Evolutionary conservation across 2,888 invertebrate genomes (phyloP), one percentile per base, ranked within the genome.

Genomic region (Didymodactylos carnosus): DNA sequence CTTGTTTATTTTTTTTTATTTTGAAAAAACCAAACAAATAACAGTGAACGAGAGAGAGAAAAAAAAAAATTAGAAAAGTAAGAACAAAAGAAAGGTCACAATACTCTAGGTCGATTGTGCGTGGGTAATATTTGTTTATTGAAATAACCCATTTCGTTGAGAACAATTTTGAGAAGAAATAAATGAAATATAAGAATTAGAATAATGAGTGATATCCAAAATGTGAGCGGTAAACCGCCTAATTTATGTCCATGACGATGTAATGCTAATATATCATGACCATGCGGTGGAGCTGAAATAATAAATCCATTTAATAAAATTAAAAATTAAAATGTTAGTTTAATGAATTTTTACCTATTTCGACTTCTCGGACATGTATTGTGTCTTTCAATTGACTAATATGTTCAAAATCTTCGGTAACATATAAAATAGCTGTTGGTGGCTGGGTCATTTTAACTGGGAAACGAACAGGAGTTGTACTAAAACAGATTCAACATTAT

Each of bases 371-470:
- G 0, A 93, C 90, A 82, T 94, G 93, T 76, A 94, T 89, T n/a
- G 91, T 89, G 82, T 91, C 90, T 80, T 90, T 88, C 72, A 94
- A 86, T 78, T 92, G 91, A 80, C 91, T 89, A 88, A 94, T 90
- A 80, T 94, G 94, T 78, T 89, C 87, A 78, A 89, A 88, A 83
- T 92, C 92, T 53, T 90, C 88, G 7, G 94, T 92, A 78, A 94
- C 88, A 82, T 94, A 94, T 78, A 94, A 85, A 80, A 94, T 90
- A 69, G 93, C 89, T 27, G 94, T 94, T 72, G 91, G 84, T 0
- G 94, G 94, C 79, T 91, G 90, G 1, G 93, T 93, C 78, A 91
- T 81, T 84, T 93, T 93, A 0, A 93, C 92, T 14, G 92, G 93
- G 80, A 93, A 91, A 79, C 87, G 88, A 71, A 87, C 87, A 75